Evolutionary conservation across 2,113 vertebrate species (phyloP).

Genomic region (Prionailurus bengalensis): DNA sequence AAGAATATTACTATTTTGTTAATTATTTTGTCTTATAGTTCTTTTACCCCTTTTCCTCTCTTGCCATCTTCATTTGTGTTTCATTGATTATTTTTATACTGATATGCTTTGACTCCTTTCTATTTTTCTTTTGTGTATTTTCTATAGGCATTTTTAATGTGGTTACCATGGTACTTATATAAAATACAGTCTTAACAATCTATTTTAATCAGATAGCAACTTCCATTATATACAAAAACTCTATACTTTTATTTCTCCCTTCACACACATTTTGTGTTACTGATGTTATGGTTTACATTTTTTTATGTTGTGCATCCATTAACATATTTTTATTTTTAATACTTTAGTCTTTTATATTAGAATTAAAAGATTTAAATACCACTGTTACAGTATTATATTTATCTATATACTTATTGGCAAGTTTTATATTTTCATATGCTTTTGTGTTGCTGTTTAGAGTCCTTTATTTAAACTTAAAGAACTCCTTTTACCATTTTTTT

Average conservation of each 20-base stretch:
- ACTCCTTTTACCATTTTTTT: background rate
- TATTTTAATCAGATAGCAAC: background rate
- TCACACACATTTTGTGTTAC: background rate
- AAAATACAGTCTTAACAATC: background rate
- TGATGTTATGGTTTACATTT: conserved; percentile 11
- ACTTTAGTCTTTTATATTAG: background rate
- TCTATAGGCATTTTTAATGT: background rate
- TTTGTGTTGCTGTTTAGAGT: background rate
- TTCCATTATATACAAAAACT: conserved; percentile 15
- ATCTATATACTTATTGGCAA: background rate
- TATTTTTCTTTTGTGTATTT: background rate
- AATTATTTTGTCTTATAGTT: background rate
- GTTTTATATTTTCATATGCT: conserved; percentile 31
- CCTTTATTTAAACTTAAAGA: background rate
- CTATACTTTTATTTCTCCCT: background rate
- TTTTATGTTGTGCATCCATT: background rate
- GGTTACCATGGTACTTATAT: background rate
- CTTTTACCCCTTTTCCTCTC: background rate
- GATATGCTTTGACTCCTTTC: background rate
- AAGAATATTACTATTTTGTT: background rate
- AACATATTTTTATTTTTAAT: conserved; percentile 40
- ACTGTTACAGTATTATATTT: background rate
- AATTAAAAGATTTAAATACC: conserved; percentile 32
- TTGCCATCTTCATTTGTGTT: background rate
- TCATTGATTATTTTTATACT: background rate